A percentile compares a stretch with the other conserved stretches of the same genome.
phyloP scores from a whole-genome alignment of 30 jellyfish, hydroid and myxozoan species.

The Turritopsis rubra region DNA sequence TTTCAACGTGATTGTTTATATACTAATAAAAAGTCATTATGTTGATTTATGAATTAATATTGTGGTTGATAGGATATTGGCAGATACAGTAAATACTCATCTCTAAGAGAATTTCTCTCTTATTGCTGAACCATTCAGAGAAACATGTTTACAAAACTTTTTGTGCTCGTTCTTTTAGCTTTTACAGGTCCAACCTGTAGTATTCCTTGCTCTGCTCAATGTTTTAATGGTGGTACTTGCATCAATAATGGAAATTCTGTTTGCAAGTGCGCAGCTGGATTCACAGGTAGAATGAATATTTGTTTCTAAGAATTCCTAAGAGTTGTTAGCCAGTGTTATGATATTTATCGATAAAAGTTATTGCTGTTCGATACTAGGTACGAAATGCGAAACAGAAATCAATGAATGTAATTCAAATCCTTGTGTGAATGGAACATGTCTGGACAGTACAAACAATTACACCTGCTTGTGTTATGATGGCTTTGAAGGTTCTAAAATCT shows the following conservation, averaged over 20 bases:
- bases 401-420: slow-evolving; percentile 75
- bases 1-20: not conserved
- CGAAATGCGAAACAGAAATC: slow-evolving; percentile 53
- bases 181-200: not conserved
- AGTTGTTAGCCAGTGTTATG: too few relatives aligned
- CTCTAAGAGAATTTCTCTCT: not conserved
- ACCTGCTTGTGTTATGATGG: slow-evolving; percentile 62
- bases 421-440: slow-evolving; percentile 71
- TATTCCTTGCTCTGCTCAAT: not conserved
- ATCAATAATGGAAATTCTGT: too few relatives aligned
- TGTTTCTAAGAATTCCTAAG: not conserved
- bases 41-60: not conserved
- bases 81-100: not conserved
- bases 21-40: not conserved
- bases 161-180: not conserved
- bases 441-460: slow-evolving; percentile 51
- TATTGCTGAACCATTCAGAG: not conserved
- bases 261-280: not conserved
- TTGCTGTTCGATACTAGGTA: slow-evolving; percentile 22
- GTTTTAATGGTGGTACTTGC: not conserved
- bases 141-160: not conserved
- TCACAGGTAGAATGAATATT: not conserved
- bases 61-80: not conserved
- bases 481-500: not conserved
- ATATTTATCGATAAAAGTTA: too few relatives aligned